These are phyloP conservation scores for Elgaria multicarinata DNA, from an alignment of 2,113 vertebrate species.

Conservation along the genomic window DNA sequence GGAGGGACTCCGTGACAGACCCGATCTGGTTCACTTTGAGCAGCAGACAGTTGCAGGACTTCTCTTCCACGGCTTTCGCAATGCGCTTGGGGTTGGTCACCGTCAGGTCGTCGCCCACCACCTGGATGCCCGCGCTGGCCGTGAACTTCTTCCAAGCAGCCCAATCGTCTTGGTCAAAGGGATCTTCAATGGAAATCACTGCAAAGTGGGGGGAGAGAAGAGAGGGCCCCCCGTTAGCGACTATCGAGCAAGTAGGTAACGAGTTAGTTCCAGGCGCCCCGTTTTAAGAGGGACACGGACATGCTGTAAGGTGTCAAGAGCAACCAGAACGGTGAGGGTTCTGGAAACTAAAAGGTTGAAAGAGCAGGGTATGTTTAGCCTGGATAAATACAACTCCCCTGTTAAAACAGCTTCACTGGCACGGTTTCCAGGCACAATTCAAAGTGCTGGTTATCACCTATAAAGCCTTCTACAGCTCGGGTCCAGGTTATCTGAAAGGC, in stretches of 20 bases:
- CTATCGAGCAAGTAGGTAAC: neutral
- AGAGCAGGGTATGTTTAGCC: too few species aligned
- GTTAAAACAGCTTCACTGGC: too few species aligned
- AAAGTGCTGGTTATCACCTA: too few species aligned
- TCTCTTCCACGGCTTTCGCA: constrained; percentile 86
- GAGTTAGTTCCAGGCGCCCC: neutral
- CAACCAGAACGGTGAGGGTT: too few species aligned
- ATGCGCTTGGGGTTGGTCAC: constrained; percentile 99
- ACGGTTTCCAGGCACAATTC: too few species aligned
- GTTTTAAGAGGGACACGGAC: too few species aligned
- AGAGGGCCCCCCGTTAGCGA: neutral
- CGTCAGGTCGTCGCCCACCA: constrained; percentile 95
- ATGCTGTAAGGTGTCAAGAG: too few species aligned
- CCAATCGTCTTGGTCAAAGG: constrained; percentile 99
- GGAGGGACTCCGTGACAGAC: constrained; percentile 93
- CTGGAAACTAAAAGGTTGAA: too few species aligned
- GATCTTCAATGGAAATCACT: constrained; percentile 99
- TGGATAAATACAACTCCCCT: too few species aligned
- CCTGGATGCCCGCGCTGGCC: constrained; percentile 86
- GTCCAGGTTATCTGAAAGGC: too few species aligned
- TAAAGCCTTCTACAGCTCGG: too few species aligned
- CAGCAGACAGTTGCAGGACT: constrained; percentile 96
- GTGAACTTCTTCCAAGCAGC: constrained; percentile 94
- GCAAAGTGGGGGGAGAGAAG: neutral
- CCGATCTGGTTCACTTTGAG: constrained; percentile 99